Evolutionary conservation across 2,888 invertebrate genomes (phyloP).

Genomic region (Eupelmus urozonus): DNA sequence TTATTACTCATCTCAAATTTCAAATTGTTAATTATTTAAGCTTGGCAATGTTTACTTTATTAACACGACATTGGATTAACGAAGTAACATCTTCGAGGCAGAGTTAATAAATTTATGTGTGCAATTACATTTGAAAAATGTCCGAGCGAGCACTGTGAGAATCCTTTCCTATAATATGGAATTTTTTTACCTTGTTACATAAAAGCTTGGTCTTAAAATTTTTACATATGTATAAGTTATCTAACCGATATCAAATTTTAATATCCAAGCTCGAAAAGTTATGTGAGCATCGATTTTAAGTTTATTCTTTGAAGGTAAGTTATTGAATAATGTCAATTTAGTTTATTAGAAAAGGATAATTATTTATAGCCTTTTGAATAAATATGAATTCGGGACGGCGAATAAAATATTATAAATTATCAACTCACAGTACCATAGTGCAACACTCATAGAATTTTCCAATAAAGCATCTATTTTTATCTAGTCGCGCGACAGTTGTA

Average conservation of each 20-base stretch:
- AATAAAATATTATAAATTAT: no score
- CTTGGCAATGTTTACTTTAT: not conserved
- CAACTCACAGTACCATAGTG: no score
- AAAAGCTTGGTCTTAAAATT: not conserved
- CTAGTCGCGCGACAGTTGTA: not conserved
- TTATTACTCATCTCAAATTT: not conserved
- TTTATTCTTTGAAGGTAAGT: no score
- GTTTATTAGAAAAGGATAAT: no score
- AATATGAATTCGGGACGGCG: no score
- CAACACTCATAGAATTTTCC: no score
- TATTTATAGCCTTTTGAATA: no score
- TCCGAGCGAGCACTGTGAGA: not conserved
- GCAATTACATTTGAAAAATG: not conserved
- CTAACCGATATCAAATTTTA: not conserved
- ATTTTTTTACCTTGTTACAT: slow-evolving; percentile 4
- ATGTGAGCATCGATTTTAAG: no score
- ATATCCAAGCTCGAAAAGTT: no score
- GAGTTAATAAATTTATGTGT: not conserved
- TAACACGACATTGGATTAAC: slow-evolving; percentile 17
- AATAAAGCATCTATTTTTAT: slow-evolving; percentile 9
- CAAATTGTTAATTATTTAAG: not conserved
- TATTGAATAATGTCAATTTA: no score
- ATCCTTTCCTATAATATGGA: not conserved
- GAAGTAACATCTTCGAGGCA: not conserved
- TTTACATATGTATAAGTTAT: slow-evolving; percentile 24